Evolutionary conservation across 2,113 vertebrate species (phyloP).

Genomic region (Oryzias melastigma): DNA sequence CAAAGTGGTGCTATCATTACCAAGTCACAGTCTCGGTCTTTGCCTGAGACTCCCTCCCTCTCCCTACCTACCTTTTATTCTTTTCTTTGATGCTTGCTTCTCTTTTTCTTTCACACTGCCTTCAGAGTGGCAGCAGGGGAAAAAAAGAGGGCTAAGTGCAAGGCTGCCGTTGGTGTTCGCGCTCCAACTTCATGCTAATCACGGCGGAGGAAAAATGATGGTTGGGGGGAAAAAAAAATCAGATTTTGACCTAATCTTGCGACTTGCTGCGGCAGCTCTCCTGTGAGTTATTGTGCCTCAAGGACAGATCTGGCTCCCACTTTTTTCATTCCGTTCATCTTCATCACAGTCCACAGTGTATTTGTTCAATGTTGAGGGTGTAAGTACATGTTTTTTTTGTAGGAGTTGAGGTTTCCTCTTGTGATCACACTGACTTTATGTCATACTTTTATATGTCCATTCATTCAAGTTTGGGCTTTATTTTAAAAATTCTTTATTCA

Average conservation of each 20-base stretch:
- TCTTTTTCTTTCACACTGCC: constrained; percentile 18
- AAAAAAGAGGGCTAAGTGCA: constrained; percentile 59
- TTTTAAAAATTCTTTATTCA: neutral
- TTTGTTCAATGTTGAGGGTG: constrained; percentile 6
- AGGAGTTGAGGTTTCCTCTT: neutral
- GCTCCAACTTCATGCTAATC: constrained; percentile 72
- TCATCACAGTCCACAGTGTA: constrained; percentile 51
- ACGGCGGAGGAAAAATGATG: constrained; percentile 64
- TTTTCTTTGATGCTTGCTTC: constrained; percentile 22
- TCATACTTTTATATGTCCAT: neutral
- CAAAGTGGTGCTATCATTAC: constrained; percentile 57
- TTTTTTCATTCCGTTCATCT: constrained; percentile 54
- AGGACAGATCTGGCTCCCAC: constrained; percentile 60
- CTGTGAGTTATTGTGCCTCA: constrained; percentile 67
- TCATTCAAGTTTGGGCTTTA: neutral
- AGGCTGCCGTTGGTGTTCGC: constrained; percentile 53
- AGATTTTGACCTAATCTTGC: constrained; percentile 71
- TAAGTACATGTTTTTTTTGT: constrained; percentile 9
- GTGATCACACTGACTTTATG: constrained; percentile 15
- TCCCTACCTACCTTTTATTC: constrained; percentile 20
- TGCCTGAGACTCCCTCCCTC: constrained; percentile 35
- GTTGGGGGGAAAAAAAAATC: constrained; percentile 35
- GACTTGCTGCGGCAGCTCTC: constrained; percentile 60
- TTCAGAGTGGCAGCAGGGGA: constrained; percentile 38
- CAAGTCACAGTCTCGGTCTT: constrained; percentile 56